Evolutionary conservation across 1,140 invertebrate species (phyloP).

Genomic region (Phenacoccus solenopsis): DNA sequence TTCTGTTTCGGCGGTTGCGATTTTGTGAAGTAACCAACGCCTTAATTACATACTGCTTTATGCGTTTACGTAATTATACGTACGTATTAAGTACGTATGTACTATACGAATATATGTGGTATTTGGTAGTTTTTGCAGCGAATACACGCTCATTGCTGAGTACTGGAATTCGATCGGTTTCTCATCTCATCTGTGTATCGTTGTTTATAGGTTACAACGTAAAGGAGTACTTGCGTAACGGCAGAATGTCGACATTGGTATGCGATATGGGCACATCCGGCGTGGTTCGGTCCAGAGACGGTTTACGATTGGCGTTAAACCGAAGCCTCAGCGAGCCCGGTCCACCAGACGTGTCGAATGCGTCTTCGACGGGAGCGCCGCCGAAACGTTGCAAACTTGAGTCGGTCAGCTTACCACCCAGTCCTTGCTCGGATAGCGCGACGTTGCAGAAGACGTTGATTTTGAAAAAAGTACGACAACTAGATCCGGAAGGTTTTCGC

Average conservation of each 20-base stretch:
- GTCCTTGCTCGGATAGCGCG: conserved; percentile 42
- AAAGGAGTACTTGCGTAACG: not conserved
- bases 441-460: conserved; percentile 40
- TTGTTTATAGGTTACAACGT: not conserved
- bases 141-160: not conserved
- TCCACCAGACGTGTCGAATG: conserved; percentile 29
- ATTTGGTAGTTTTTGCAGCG: not conserved
- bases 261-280: conserved; percentile 38
- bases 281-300: conserved; percentile 39
- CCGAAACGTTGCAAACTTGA: conserved; percentile 44
- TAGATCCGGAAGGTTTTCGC: conserved; percentile 31
- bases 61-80: not conserved
- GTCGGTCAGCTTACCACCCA: conserved; percentile 40
- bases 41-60: not conserved
- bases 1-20: no score
- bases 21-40: no score
- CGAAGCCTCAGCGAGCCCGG: conserved; percentile 47
- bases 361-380: conserved; percentile 20
- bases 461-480: conserved; percentile 31
- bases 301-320: conserved; percentile 44
- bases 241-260: not conserved
- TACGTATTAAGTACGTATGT: not conserved
- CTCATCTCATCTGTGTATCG: not conserved
- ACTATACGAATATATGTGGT: not conserved
- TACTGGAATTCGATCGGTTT: not conserved